Evolutionary conservation across 2,113 vertebrate genomes (phyloP).

Genomic region (Cnemophilus loriae): DNA sequence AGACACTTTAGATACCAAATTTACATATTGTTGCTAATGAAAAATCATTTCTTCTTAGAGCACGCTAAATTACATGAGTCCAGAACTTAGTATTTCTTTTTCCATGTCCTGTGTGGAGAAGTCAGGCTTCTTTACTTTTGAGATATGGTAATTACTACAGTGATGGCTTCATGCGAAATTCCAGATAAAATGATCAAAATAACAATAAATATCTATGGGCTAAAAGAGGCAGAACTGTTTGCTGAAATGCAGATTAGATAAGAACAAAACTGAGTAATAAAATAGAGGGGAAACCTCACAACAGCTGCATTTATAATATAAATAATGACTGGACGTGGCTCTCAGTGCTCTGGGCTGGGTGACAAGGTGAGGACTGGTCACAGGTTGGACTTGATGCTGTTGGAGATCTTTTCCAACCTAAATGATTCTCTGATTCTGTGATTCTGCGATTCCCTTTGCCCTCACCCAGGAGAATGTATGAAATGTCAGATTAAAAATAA

Average conservation of each 20-base stretch:
- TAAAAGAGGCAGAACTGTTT: neutral
- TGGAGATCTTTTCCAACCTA: neutral
- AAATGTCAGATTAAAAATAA: conserved; percentile 5
- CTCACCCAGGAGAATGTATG: neutral
- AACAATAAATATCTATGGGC: neutral
- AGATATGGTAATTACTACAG: neutral
- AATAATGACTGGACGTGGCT: neutral
- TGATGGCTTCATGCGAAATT: neutral
- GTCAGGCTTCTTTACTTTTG: neutral
- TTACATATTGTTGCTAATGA: neutral
- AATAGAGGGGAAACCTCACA: neutral
- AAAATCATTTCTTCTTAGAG: neutral
- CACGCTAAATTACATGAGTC: neutral
- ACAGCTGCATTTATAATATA: neutral
- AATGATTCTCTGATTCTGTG: neutral
- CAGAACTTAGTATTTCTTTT: neutral
- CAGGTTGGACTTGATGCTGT: neutral
- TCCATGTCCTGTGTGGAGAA: neutral
- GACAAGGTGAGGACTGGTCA: neutral
- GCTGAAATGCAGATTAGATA: neutral
- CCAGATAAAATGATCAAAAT: neutral
- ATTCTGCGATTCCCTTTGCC: neutral
- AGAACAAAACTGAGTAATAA: neutral
- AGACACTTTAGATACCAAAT: neutral
- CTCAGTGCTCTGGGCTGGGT: neutral